Conservation (phyloP, 2,113 vertebrate genomes). For the Heloderma charlesbogerti region DNA sequence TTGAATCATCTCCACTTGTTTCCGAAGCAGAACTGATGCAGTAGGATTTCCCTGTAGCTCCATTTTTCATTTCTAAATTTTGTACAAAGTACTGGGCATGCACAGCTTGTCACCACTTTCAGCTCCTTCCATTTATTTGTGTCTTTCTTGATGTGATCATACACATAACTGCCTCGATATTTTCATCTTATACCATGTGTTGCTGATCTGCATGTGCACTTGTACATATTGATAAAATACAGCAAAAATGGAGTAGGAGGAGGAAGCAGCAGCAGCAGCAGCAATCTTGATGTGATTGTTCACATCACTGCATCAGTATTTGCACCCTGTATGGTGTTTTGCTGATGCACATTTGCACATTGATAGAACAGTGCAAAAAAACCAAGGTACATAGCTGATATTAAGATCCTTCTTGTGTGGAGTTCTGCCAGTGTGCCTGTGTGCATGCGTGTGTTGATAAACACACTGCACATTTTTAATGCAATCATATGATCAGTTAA, state of each 20-base stretch:
- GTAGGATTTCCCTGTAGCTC: not conserved
- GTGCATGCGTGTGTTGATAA: no score
- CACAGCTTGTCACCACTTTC: not conserved
- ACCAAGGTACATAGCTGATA: no score
- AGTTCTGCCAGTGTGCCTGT: no score
- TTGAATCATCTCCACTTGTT: not conserved
- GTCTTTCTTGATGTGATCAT: not conserved
- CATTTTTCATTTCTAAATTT: not conserved
- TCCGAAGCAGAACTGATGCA: not conserved
- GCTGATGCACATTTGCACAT: not conserved
- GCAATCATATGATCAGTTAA: no score
- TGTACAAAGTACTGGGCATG: not conserved
- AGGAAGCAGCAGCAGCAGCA: no score
- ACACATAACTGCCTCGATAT: not conserved
- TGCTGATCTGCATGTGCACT: not conserved
- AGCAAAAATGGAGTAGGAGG: not conserved
- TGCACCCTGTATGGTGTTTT: not conserved
- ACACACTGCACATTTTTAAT: no score
- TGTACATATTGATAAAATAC: not conserved
- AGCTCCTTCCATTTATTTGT: not conserved
- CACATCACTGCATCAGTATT: not conserved
- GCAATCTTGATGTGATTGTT: no score
- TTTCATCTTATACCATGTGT: not conserved
- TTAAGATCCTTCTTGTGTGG: no score
- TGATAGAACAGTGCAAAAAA: not conserved